A percentile compares a stretch with the other conserved stretches of the same genome.
Conservation (phyloP, 2,113 vertebrate genomes). For the Loxodonta africana region DNA sequence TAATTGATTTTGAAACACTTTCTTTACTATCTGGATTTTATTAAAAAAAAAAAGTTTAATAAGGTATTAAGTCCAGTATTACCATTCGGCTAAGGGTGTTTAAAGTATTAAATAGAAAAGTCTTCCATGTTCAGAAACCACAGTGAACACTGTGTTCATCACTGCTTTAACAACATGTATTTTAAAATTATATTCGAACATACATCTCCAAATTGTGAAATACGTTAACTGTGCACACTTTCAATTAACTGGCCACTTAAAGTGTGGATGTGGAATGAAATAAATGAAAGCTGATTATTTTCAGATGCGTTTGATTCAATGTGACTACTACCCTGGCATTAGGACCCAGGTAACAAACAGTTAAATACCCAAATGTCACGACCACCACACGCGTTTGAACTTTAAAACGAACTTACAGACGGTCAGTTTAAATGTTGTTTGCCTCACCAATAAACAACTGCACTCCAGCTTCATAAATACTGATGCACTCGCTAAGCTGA, state of each 20-base stretch:
- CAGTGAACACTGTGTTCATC: background rate
- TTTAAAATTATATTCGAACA: background rate
- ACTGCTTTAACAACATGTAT: background rate
- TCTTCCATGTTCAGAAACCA: too few species aligned
- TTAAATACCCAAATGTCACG: background rate
- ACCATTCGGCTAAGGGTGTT: rapidly evolving
- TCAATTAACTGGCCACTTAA: constrained; percentile 9
- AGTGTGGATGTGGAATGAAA: background rate
- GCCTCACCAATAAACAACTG: constrained; percentile 38
- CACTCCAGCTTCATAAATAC: constrained; percentile 55
- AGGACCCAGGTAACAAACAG: constrained; percentile 28
- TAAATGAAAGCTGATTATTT: constrained; percentile 27
- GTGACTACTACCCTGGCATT: background rate
- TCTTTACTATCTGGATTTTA: background rate
- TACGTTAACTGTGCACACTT: background rate
- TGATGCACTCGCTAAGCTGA: constrained; percentile 27
- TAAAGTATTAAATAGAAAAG: rapidly evolving
- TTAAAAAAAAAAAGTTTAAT: too few species aligned
- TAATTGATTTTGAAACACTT: background rate
- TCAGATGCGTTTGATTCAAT: background rate
- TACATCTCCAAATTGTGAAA: constrained; percentile 10
- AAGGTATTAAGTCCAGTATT: background rate
- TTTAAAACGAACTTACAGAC: constrained; percentile 51
- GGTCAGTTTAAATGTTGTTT: constrained; percentile 8
- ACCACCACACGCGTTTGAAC: background rate